Percentiles rank a stretch among this genome's conserved stretches.
Conservation (phyloP, 2,113 vertebrate genomes). For the Zapornia atra region DNA sequence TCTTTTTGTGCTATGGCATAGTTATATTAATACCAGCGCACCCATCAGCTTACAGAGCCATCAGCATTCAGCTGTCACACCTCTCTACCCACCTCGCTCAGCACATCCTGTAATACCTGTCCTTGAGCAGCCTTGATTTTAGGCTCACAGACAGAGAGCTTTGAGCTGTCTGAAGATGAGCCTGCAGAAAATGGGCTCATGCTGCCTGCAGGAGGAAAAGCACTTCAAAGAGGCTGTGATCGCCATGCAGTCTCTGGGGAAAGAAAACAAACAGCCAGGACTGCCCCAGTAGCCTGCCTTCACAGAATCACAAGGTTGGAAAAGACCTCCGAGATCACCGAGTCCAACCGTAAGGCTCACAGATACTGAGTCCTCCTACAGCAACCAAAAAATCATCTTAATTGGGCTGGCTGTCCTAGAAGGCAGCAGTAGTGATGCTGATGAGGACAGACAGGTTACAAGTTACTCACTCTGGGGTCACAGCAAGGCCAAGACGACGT, state of each 20-base stretch:
- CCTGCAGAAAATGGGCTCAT: background rate
- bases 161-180: background rate
- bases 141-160: background rate
- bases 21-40: background rate
- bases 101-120: background rate
- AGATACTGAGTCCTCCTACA: background rate
- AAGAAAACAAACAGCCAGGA: background rate
- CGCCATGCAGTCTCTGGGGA: background rate
- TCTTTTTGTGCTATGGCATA: background rate
- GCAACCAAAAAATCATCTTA: slow-evolving; percentile 17
- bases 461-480: slow-evolving; percentile 1
- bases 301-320: too few relatives aligned
- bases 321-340: too few relatives aligned
- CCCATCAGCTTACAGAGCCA: background rate
- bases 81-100: background rate
- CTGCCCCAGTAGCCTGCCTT: background rate
- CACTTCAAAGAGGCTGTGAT: background rate
- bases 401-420: background rate
- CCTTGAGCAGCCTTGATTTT: background rate
- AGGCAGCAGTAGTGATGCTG: background rate
- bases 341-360: too few relatives aligned
- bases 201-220: background rate
- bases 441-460: slow-evolving; percentile 22
- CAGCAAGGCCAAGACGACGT: background rate
- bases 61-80: background rate